Evolutionary conservation across 2,888 invertebrate genomes (phyloP).

Genomic region (Acheta domesticus): DNA sequence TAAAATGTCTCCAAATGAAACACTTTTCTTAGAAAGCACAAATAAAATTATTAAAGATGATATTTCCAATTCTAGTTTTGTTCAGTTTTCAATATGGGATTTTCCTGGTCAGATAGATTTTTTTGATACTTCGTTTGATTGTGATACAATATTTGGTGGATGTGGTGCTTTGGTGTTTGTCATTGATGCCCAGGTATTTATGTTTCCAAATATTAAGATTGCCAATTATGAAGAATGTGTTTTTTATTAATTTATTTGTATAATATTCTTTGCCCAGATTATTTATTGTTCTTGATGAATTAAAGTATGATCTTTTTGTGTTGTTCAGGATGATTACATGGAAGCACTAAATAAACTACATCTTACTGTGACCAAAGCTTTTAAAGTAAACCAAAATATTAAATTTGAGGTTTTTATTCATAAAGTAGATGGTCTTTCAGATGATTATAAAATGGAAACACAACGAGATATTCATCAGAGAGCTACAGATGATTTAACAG

Average conservation of each 20-base stretch:
- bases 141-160: conserved; percentile 92
- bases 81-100: conserved; percentile 99
- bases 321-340: conserved; percentile 87
- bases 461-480: conserved; percentile 97
- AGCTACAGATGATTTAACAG: conserved; percentile 89
- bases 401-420: conserved; percentile 99
- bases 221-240: neutral
- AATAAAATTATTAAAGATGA: conserved; percentile 98
- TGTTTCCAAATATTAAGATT: neutral
- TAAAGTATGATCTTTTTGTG: neutral
- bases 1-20: conserved; percentile 99
- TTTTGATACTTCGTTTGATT: conserved; percentile 93
- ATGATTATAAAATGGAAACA: conserved; percentile 98
- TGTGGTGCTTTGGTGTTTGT: conserved; percentile 98
- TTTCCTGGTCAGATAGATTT: conserved; percentile 99
- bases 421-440: conserved; percentile 97
- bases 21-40: conserved; percentile 95
- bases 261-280: neutral
- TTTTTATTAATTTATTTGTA: conserved; percentile 19
- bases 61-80: conserved; percentile 94
- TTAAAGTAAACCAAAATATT: conserved; percentile 91
- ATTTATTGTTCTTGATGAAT: conserved; percentile 19
- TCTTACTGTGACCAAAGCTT: conserved; percentile 90
- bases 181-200: conserved; percentile 85
- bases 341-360: conserved; percentile 92